phyloP scores from a whole-genome alignment of 2,113 vertebrate species.

The Paralichthys olivaceus region DNA sequence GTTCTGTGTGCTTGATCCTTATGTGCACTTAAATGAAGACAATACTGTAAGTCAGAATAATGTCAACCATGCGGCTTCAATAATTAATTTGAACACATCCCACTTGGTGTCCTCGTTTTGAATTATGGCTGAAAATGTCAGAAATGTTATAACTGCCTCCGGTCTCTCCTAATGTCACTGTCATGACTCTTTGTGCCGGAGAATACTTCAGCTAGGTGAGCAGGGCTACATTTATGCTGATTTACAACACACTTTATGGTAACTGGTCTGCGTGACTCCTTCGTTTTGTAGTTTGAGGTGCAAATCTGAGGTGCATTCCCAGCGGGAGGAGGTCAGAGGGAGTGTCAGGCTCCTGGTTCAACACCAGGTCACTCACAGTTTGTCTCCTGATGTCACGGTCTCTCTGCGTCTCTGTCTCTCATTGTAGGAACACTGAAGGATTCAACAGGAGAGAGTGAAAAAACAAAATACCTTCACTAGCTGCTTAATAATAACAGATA shows the following conservation, averaged over 20 bases:
- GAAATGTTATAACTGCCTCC: background rate
- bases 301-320: conserved; percentile 38
- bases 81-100: background rate
- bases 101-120: background rate
- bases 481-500: background rate
- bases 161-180: background rate
- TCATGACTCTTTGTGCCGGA: background rate
- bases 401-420: background rate
- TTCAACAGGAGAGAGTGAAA: background rate
- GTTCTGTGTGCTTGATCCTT: background rate
- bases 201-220: background rate
- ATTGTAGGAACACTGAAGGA: background rate
- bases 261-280: conserved; percentile 6
- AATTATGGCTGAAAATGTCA: background rate
- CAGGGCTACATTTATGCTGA: background rate
- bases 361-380: conserved; percentile 36
- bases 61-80: background rate
- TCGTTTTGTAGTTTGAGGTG: conserved; percentile 42
- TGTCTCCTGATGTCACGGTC: conserved; percentile 19
- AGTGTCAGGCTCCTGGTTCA: conserved; percentile 44
- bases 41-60: background rate
- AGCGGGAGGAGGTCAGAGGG: conserved; percentile 47
- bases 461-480: background rate
- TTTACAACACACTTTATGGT: conserved; percentile 26
- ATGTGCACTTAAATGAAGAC: background rate